Base-by-base conservation (phyloP, 2,888 invertebrate genomes). In the Caenorhabditis becei region DNA sequence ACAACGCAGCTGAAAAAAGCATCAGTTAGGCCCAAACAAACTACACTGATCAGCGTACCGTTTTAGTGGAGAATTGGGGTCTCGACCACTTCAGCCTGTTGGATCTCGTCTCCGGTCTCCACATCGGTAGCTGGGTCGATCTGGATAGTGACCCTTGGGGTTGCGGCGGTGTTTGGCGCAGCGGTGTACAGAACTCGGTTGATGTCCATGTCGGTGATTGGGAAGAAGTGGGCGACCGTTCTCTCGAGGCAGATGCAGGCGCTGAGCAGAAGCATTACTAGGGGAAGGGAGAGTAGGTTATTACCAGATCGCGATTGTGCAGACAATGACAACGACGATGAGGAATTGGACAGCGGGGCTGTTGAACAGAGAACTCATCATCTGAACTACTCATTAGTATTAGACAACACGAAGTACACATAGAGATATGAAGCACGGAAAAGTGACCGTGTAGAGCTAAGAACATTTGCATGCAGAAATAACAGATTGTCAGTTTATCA, bases 101-200 rank as follows among this genome's bases (percentile, higher is more conserved):
- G 54, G 23, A 58, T 47, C 32, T 58, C 58, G 11, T 59, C 59
- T 18, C 49, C 24, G 0, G 59, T 59, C 23, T 59, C 51, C 11
- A 59, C 51, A 5, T 51, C 23, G 20, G 49, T 26, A 11, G 59
- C 47, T 1, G 58, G 37, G 8, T 35, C 23, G 5, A 58, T 37
- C 7, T 37, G 58, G n/a, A 49, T 37, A 23, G 23, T 37, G 32
- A 65, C n/a, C 8, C 7, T 7, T 2, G 58, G 58, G 16, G 18
- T 28, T 18, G 53, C 24, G 5, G 41, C 20, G 11, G 32, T 24
- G 2, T 41, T 14, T 14, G 14, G 24, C 4, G 18, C 18, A 11
- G 32, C 11, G 24, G 44, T 37, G 63, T 35, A 20, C 65, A 74
- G 18, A 11, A 74, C 65, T n/a, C 74, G 54, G 5, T 54, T 35